Evolutionary conservation across 2,888 invertebrate species (phyloP).

Genomic region (Xestoiulus laeticollis): DNA sequence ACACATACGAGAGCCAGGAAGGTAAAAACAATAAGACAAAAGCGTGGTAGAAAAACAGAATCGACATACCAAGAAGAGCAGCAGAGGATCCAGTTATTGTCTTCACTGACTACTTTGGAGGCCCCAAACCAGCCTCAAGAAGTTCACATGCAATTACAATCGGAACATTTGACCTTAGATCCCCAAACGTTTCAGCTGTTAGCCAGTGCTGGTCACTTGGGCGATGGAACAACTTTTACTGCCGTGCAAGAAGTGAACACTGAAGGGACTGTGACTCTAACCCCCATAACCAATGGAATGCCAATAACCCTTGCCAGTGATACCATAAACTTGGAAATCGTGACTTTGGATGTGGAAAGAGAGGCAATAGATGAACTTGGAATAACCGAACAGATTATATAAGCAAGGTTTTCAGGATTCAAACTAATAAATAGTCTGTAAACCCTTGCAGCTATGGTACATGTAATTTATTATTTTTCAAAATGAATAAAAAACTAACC

Average conservation of each 20-base stretch:
- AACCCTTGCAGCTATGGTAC: too few species aligned
- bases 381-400: background rate
- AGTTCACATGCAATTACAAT: background rate
- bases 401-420: too few species aligned
- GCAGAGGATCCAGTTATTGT: background rate
- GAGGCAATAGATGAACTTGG: background rate
- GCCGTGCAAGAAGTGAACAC: slow-evolving; percentile 24
- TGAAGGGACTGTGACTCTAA: slow-evolving; percentile 36
- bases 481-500: too few species aligned
- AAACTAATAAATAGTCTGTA: too few species aligned
- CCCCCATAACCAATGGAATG: background rate
- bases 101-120: background rate
- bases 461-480: too few species aligned
- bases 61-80: background rate
- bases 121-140: background rate
- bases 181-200: background rate
- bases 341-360: slow-evolving; percentile 25
- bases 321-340: slow-evolving; percentile 36
- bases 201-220: background rate
- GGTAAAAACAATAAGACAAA: background rate
- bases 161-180: slow-evolving; percentile 10
- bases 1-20: too few species aligned
- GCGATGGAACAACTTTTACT: background rate
- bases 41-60: background rate
- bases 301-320: background rate